These are phyloP conservation scores for Sebastiscus tertius DNA, from an alignment of 2,797 vertebrate genomes.

Conservation along the genomic window DNA sequence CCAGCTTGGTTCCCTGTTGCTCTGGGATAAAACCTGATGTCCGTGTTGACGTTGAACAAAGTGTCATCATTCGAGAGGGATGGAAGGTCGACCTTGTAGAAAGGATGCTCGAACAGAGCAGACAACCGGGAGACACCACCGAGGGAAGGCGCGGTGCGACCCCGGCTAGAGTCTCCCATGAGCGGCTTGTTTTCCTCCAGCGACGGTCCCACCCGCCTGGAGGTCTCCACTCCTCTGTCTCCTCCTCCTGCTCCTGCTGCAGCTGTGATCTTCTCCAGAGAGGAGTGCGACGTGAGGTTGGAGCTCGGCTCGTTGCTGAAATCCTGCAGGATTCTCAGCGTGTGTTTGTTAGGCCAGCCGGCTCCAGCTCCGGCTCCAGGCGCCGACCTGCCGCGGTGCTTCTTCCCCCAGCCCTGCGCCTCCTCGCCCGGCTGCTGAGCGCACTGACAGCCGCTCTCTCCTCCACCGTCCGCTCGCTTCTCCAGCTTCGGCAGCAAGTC, in stretches of 20 bases:
- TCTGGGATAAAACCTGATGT: slow-evolving; percentile 92
- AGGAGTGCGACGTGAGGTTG: slow-evolving; percentile 90
- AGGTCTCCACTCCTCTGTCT: slow-evolving; percentile 64
- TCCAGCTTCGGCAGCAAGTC: slow-evolving; percentile 94
- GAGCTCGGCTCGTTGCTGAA: slow-evolving; percentile 93
- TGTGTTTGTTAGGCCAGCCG: slow-evolving; percentile 94
- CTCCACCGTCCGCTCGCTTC: slow-evolving; percentile 81
- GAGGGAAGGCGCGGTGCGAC: slow-evolving; percentile 39
- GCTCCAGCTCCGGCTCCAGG: slow-evolving; percentile 82
- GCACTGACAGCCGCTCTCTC: slow-evolving; percentile 86
- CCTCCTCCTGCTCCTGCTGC: slow-evolving; percentile 9
- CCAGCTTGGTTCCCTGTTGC: slow-evolving; percentile 84
- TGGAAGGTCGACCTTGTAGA: slow-evolving; percentile 86
- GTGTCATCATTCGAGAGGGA: slow-evolving; percentile 88
- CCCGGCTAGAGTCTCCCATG: slow-evolving; percentile 69
- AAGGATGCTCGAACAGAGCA: slow-evolving; percentile 88
- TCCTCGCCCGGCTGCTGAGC: slow-evolving; percentile 83
- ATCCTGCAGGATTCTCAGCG: slow-evolving; percentile 93
- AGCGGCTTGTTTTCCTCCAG: slow-evolving; percentile 77
- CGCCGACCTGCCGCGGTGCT: slow-evolving; percentile 70
- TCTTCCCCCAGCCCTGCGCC: slow-evolving; percentile 82
- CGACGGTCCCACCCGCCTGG: slow-evolving; percentile 55
- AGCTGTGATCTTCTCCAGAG: slow-evolving; percentile 83
- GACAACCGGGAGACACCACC: slow-evolving; percentile 77
- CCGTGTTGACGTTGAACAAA: slow-evolving; percentile 93